Conservation (phyloP, 2,797 vertebrate genomes). For the Cuculus canorus region DNA sequence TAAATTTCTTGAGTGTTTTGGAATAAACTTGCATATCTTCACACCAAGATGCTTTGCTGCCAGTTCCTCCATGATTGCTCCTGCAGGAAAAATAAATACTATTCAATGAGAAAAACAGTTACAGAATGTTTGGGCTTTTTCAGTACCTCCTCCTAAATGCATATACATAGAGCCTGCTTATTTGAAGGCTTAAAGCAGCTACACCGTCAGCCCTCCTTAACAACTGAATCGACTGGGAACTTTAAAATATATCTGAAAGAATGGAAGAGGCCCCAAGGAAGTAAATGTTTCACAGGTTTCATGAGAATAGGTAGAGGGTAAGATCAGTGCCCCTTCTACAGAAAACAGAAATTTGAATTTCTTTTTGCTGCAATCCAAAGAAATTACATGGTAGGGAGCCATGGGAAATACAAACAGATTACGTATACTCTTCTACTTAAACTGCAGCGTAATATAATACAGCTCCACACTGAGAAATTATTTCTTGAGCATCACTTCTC, state of each 20-base stretch:
- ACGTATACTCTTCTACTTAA: background rate
- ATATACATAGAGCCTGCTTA: rapidly evolving
- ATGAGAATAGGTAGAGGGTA: background rate
- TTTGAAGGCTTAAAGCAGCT: background rate
- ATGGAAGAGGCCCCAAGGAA: background rate
- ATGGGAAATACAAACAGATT: conserved; percentile 35
- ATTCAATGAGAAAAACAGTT: background rate
- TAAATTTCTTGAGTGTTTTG: conserved; percentile 87
- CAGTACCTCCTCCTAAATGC: background rate
- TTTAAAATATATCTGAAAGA: background rate
- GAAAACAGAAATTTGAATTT: background rate
- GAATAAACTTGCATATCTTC: conserved; percentile 87
- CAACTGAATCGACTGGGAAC: background rate
- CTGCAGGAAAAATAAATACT: conserved; percentile 73
- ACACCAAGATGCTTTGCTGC: conserved; percentile 84
- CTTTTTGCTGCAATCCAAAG: background rate
- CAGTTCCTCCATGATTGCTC: conserved; percentile 87
- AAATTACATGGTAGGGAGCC: background rate
- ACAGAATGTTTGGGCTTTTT: background rate
- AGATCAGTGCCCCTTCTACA: background rate
- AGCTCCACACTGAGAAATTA: background rate
- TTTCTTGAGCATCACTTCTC: background rate
- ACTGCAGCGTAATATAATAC: background rate
- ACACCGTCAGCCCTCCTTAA: background rate
- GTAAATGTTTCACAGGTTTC: background rate